Percentiles rank a stretch among this genome's conserved stretches.
Evolutionary conservation across 1,140 invertebrate genomes (phyloP).

Genomic region (Drosophila guanche): DNA sequence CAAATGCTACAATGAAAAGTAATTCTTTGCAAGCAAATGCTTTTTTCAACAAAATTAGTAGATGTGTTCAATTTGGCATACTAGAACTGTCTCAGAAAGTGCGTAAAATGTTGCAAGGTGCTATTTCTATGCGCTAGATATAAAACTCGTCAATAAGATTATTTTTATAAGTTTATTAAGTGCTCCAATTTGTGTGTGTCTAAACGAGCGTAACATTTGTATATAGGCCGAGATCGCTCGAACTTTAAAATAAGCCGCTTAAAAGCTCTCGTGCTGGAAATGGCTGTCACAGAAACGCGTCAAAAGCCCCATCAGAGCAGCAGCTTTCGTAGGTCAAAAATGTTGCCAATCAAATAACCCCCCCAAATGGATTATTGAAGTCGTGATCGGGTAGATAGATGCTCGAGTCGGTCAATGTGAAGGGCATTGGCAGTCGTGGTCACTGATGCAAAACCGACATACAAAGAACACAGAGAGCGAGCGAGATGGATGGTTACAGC

Average conservation of each 20-base stretch:
- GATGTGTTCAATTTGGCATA: too few species aligned
- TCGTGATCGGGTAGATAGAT: neutral
- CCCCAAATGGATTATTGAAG: slow-evolving; percentile 5
- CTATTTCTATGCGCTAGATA: neutral
- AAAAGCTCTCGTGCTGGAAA: slow-evolving; percentile 11
- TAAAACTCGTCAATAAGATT: slow-evolving; percentile 1
- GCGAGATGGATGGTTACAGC: slow-evolving; percentile 21
- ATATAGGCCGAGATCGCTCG: slow-evolving; percentile 26
- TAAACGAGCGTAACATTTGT: neutral
- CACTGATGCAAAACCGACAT: neutral
- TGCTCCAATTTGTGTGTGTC: neutral
- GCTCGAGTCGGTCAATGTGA: slow-evolving; percentile 42
- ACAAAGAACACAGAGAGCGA: neutral
- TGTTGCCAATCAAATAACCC: slow-evolving; percentile 8
- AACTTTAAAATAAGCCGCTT: slow-evolving; percentile 23
- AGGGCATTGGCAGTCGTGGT: slow-evolving; percentile 36
- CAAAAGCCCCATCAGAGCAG: slow-evolving; percentile 10
- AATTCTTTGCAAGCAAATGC: too few species aligned
- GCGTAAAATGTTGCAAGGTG: too few species aligned
- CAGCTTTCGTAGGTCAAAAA: slow-evolving; percentile 34
- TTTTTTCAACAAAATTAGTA: too few species aligned
- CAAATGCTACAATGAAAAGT: too few species aligned
- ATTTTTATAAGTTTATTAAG: slow-evolving; percentile 4
- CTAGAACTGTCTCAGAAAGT: too few species aligned
- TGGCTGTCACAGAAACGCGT: neutral